Conservation (phyloP, 2,888 invertebrate species). For the Pristionchus entomophagus region DNA sequence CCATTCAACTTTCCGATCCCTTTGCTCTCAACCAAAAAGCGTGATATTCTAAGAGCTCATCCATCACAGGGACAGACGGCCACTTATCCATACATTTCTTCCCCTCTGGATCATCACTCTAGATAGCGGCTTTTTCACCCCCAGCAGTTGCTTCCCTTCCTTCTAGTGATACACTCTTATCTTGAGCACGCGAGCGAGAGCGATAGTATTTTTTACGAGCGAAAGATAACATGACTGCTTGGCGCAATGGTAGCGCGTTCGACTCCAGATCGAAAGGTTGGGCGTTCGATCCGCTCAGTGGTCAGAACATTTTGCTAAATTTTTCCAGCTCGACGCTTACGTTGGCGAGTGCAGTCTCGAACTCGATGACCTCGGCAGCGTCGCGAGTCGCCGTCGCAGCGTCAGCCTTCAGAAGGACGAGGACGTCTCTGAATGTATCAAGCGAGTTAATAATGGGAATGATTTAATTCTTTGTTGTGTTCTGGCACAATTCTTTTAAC, state of each 20-base stretch:
- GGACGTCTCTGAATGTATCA: slow-evolving; percentile 63
- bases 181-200: not conserved
- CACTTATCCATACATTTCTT: slow-evolving; percentile 35
- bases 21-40: not conserved
- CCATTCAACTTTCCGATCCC: not conserved
- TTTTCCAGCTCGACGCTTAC: slow-evolving; percentile 78
- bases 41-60: not conserved
- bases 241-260: slow-evolving; percentile 52
- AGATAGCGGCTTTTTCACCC: not conserved
- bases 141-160: not conserved
- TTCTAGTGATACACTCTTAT: slow-evolving; percentile 7
- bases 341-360: slow-evolving; percentile 88
- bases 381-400: slow-evolving; percentile 82
- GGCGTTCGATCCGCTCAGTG: slow-evolving; percentile 52
- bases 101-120: not conserved
- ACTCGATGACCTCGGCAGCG: slow-evolving; percentile 84
- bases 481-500: too few species aligned
- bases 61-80: not conserved
- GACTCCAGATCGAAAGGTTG: slow-evolving; percentile 52
- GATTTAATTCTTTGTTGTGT: not conserved
- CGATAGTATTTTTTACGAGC: slow-evolving; percentile 13
- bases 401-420: slow-evolving; percentile 83
- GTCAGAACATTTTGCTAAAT: slow-evolving; percentile 44
- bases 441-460: too few species aligned
- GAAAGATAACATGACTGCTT: slow-evolving; percentile 42